A percentile compares a stretch with the other conserved stretches of the same genome.
Conservation (phyloP, 1,140 invertebrate genomes). For the Archegozetes longisetosus region DNA sequence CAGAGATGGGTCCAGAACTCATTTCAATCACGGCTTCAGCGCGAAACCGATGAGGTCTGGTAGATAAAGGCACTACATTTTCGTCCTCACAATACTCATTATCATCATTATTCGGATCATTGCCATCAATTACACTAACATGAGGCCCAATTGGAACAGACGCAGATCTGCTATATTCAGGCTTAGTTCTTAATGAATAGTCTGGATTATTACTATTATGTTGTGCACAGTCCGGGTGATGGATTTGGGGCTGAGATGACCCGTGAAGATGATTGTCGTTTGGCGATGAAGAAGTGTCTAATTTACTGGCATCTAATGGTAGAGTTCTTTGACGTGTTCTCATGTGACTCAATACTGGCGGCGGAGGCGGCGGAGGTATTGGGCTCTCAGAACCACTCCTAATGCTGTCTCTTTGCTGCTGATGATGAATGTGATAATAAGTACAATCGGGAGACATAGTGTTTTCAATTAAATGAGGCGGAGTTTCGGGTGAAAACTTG, state of each 20-base stretch:
- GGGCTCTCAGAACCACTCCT: slow-evolving; percentile 12
- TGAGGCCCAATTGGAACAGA: neutral
- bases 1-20: slow-evolving; percentile 22
- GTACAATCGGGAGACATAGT: neutral
- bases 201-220: slow-evolving; percentile 2
- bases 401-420: neutral
- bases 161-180: neutral
- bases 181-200: slow-evolving; percentile 3
- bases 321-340: slow-evolving; percentile 1
- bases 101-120: neutral
- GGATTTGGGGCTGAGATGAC: neutral
- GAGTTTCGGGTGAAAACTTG: slow-evolving; percentile 13
- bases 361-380: slow-evolving; percentile 17
- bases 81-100: neutral
- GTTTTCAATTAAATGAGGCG: neutral
- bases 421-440: slow-evolving; percentile 7
- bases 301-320: slow-evolving; percentile 14
- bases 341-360: slow-evolving; percentile 16
- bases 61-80: neutral
- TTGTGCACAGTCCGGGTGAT: slow-evolving; percentile 16
- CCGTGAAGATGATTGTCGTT: slow-evolving; percentile 13
- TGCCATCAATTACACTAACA: neutral
- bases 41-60: slow-evolving; percentile 19
- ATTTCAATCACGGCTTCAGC: slow-evolving; percentile 49
- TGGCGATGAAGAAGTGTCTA: slow-evolving; percentile 1